phyloP scores from a whole-genome alignment of 2,113 vertebrate genomes.

The Takifugu bimaculatus region DNA sequence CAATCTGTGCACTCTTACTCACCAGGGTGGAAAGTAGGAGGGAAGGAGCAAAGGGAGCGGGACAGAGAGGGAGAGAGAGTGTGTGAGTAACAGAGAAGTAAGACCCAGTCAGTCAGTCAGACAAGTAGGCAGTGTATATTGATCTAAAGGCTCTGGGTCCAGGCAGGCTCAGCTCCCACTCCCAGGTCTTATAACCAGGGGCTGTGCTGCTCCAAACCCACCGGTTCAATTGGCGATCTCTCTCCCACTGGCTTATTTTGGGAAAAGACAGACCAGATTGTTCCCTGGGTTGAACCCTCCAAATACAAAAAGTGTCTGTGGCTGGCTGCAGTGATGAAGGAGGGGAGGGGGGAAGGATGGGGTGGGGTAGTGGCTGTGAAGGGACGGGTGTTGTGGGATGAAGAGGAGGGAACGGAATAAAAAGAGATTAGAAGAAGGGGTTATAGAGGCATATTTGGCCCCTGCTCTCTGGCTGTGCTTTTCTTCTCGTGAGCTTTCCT shows the following conservation, averaged over 20 bases:
- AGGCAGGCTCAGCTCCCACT: slow-evolving; percentile 57
- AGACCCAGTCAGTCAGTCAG: slow-evolving; percentile 52
- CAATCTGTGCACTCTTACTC: slow-evolving; percentile 68
- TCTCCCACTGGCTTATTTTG: slow-evolving; percentile 74
- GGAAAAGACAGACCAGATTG: slow-evolving; percentile 75
- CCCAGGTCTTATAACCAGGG: slow-evolving; percentile 71
- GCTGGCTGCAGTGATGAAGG: slow-evolving; percentile 57
- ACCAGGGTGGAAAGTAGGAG: slow-evolving; percentile 76
- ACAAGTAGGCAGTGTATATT: slow-evolving; percentile 43
- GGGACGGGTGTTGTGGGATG: slow-evolving; percentile 61
- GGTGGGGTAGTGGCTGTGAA: slow-evolving; percentile 60
- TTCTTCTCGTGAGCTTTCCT: slow-evolving; percentile 1
- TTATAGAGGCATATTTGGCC: slow-evolving; percentile 36
- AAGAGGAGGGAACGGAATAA: slow-evolving; percentile 40
- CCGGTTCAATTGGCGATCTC: slow-evolving; percentile 59
- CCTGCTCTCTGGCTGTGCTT: slow-evolving; percentile 17
- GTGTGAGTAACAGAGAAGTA: slow-evolving; percentile 53
- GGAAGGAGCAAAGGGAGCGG: slow-evolving; percentile 61
- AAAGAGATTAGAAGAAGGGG: slow-evolving; percentile 25
- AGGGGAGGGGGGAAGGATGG: slow-evolving; percentile 70
- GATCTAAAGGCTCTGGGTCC: slow-evolving; percentile 58
- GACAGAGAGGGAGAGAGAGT: slow-evolving; percentile 52
- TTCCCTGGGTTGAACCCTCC: slow-evolving; percentile 68
- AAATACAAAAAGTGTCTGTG: slow-evolving; percentile 73
- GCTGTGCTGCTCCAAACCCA: slow-evolving; percentile 68